Evolutionary conservation across 2,888 invertebrate species (phyloP).

Genomic region (Eristalinus aeneus): DNA sequence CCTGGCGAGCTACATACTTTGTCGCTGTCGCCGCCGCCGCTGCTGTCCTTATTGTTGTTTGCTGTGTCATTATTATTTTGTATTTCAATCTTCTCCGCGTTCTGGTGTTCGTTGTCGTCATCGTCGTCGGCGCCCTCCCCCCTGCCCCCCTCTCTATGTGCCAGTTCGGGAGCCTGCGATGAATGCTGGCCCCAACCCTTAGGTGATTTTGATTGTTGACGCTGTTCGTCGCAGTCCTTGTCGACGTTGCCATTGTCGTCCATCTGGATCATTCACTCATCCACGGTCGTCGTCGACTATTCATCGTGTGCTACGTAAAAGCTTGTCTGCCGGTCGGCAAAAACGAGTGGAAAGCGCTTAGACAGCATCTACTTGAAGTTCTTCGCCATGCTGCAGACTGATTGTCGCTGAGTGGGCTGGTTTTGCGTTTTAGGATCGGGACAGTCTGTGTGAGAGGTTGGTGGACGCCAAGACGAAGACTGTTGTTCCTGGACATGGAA

Average conservation of each 20-base stretch:
- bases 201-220: slow-evolving; percentile 57
- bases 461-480: neutral
- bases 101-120: slow-evolving; percentile 1
- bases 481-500: too few species aligned
- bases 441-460: slow-evolving; percentile 6
- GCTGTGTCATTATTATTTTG: slow-evolving; percentile 60
- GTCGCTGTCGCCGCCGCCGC: neutral
- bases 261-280: slow-evolving; percentile 26
- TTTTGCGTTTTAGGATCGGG: neutral
- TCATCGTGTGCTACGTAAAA: slow-evolving; percentile 18
- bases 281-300: neutral
- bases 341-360: slow-evolving; percentile 22
- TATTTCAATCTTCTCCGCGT: slow-evolving; percentile 28
- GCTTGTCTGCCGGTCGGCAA: neutral
- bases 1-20: slow-evolving; percentile 13
- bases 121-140: neutral
- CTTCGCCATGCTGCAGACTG: slow-evolving; percentile 23
- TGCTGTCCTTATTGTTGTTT: slow-evolving; percentile 54
- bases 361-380: slow-evolving; percentile 48
- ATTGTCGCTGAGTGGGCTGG: neutral
- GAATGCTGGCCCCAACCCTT: slow-evolving; percentile 42
- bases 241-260: slow-evolving; percentile 9
- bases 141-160: neutral
- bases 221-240: slow-evolving; percentile 14
- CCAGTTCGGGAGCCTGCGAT: neutral